Percentiles rank a stretch among this genome's conserved stretches.
These are phyloP conservation scores for Nymphalis urticae DNA, from an alignment of 2,888 invertebrate genomes.

Conservation along the genomic window DNA sequence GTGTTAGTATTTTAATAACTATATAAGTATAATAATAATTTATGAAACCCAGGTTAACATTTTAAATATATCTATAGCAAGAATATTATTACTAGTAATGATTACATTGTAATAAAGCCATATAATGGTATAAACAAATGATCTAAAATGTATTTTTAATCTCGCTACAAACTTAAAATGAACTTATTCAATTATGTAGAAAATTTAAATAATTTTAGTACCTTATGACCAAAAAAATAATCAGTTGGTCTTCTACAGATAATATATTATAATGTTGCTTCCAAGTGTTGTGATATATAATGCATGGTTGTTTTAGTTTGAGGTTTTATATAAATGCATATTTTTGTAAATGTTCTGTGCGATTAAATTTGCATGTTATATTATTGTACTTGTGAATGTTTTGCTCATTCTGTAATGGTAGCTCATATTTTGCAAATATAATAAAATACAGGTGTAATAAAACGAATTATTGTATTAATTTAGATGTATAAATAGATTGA, in stretches of 20 bases:
- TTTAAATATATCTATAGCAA: too few relatives aligned
- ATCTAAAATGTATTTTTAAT: too few relatives aligned
- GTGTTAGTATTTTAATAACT: too few relatives aligned
- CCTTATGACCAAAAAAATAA: not conserved
- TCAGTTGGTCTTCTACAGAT: not conserved
- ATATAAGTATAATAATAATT: too few relatives aligned
- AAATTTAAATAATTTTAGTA: too few relatives aligned
- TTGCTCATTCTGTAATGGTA: slow-evolving; percentile 18
- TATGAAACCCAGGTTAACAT: too few relatives aligned
- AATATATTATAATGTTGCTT: slow-evolving; percentile 16
- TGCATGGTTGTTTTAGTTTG: slow-evolving; percentile 34
- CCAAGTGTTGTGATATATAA: slow-evolving; percentile 32
- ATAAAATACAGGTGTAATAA: not conserved
- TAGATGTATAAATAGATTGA: not conserved
- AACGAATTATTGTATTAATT: slow-evolving; percentile 4
- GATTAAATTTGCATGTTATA: slow-evolving; percentile 38
- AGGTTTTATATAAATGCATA: slow-evolving; percentile 31
- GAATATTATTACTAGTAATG: too few relatives aligned
- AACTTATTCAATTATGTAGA: too few relatives aligned
- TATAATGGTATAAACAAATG: too few relatives aligned
- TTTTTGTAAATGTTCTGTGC: slow-evolving; percentile 22
- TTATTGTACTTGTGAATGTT: slow-evolving; percentile 10
- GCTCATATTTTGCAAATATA: slow-evolving; percentile 17
- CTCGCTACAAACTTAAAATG: too few relatives aligned
- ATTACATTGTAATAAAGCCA: too few relatives aligned